A percentile compares a stretch with the other conserved stretches of the same genome.
phyloP scores from a whole-genome alignment of 2,888 invertebrate genomes.

The Coremacera marginata region DNA sequence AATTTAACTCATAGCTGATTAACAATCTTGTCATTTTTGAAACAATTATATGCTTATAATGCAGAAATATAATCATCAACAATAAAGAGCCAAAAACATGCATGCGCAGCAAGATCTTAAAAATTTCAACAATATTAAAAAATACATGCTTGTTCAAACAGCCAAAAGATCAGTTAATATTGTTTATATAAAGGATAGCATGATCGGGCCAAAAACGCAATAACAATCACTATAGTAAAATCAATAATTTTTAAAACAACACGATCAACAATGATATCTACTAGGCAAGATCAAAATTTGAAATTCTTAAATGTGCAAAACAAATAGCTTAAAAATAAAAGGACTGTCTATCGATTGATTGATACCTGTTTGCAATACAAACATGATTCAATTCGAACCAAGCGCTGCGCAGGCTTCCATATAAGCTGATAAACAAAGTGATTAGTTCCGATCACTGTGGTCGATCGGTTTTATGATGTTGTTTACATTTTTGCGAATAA shows the following conservation, averaged over 20 bases:
- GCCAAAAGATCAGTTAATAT: too few species aligned
- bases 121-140: too few species aligned
- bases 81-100: too few species aligned
- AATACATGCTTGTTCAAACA: too few species aligned
- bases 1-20: too few species aligned
- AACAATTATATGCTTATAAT: too few species aligned
- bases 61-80: too few species aligned
- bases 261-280: background rate
- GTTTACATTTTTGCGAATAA: slow-evolving; percentile 27
- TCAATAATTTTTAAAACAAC: background rate
- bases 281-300: too few species aligned
- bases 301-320: background rate
- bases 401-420: background rate
- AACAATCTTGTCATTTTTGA: too few species aligned
- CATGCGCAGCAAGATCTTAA: too few species aligned
- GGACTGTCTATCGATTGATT: background rate
- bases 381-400: background rate
- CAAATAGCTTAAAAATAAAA: background rate
- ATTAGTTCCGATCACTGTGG: slow-evolving; percentile 22
- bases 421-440: slow-evolving; percentile 12
- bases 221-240: background rate
- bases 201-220: slow-evolving; percentile 27
- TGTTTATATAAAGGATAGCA: background rate
- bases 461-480: slow-evolving; percentile 21
- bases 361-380: background rate